phyloP scores from a whole-genome alignment of 1,140 invertebrate genomes.

The Hylaeus anthracinus region DNA sequence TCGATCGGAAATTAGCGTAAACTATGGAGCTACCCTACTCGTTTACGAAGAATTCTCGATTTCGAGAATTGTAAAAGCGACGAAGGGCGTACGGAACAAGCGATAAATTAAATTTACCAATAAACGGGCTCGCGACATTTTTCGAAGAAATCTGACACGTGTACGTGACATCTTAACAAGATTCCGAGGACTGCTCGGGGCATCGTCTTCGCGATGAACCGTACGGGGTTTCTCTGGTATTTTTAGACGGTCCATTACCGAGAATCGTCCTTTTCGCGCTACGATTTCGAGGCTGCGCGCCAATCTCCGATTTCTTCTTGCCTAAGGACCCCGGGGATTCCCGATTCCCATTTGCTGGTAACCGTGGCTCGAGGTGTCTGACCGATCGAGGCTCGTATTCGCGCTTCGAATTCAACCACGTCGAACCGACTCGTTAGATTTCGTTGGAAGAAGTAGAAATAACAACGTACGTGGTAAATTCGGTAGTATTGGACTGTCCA shows the following conservation, averaged over 20 bases:
- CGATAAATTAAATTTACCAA: no score
- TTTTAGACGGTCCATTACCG: neutral
- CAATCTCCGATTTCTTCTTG: neutral
- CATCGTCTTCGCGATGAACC: neutral
- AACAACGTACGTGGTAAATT: no score
- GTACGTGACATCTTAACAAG: neutral
- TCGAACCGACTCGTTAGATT: no score
- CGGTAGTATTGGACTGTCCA: no score
- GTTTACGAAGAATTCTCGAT: no score
- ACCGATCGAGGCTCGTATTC: neutral
- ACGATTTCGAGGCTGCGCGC: neutral
- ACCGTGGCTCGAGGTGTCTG: neutral
- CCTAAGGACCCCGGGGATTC: constrained; percentile 21
- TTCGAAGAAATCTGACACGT: neutral
- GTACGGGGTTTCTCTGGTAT: neutral
- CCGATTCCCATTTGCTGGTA: neutral
- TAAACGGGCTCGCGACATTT: neutral
- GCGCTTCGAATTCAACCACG: neutral
- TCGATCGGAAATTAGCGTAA: no score
- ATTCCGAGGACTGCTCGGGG: no score
- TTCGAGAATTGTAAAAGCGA: no score
- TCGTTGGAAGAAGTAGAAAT: no score
- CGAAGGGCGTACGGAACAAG: no score
- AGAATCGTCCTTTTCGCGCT: neutral
- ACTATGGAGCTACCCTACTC: no score